These are phyloP conservation scores for Aporophyla lueneburgensis DNA, from an alignment of 2,888 invertebrate genomes.

Conservation along the genomic window DNA sequence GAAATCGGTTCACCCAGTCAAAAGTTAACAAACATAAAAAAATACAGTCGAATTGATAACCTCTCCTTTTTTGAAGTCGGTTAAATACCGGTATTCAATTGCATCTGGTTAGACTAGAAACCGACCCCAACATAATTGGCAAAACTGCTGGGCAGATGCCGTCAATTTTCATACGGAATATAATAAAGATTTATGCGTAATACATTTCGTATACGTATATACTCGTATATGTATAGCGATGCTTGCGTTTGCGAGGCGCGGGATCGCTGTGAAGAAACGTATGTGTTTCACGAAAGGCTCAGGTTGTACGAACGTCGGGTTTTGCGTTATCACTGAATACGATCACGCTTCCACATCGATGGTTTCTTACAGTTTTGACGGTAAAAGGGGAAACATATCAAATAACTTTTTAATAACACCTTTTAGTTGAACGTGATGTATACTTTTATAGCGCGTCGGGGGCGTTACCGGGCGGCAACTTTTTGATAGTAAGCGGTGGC, in stretches of 20 bases:
- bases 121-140: no score
- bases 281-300: slow-evolving; percentile 28
- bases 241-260: not conserved
- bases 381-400: slow-evolving; percentile 34
- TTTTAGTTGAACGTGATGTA: slow-evolving; percentile 8
- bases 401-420: slow-evolving; percentile 28
- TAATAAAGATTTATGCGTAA: slow-evolving; percentile 30
- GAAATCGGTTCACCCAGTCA: no score
- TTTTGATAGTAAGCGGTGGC: not conserved
- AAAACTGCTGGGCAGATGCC: not conserved
- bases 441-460: not conserved
- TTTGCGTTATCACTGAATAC: slow-evolving; percentile 43
- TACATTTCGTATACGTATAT: slow-evolving; percentile 3
- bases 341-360: slow-evolving; percentile 45
- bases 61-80: no score
- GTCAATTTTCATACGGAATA: slow-evolving; percentile 39
- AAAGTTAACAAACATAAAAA: no score
- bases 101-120: no score
- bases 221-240: not conserved
- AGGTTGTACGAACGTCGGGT: slow-evolving; percentile 8
- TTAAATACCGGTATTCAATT: no score
- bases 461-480: not conserved
- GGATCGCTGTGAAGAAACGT: slow-evolving; percentile 16
- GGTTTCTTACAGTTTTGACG: slow-evolving; percentile 40
- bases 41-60: no score